Conservation (phyloP, 1,140 invertebrate genomes). For the Oreohelix idahoensis region DNA sequence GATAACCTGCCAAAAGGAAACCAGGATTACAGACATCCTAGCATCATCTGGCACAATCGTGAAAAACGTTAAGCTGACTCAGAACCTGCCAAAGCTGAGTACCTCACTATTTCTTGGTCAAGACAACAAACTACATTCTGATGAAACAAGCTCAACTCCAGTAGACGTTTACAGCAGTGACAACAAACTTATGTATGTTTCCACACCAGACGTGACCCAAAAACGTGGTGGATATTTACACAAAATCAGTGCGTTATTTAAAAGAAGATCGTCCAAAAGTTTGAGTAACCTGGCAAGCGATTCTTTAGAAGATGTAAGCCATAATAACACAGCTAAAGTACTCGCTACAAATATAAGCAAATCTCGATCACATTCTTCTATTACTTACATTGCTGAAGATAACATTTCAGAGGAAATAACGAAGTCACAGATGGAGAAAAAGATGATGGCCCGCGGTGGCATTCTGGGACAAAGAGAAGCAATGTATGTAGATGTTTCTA, state of each 20-base stretch:
- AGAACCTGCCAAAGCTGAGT: neutral
- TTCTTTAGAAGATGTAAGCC: neutral
- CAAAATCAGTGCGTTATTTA: conserved; percentile 1
- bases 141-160: neutral
- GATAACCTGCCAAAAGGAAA: neutral
- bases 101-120: neutral
- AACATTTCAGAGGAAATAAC: neutral
- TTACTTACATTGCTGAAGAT: neutral
- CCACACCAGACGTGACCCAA: neutral
- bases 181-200: neutral
- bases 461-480: neutral
- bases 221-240: neutral
- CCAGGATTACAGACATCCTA: neutral
- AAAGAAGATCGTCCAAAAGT: neutral
- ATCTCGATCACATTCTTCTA: neutral
- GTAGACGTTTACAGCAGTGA: neutral
- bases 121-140: neutral
- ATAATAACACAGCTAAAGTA: neutral
- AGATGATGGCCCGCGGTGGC: neutral
- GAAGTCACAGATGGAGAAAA: neutral
- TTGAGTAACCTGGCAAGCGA: neutral
- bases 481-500: neutral
- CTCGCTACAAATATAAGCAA: neutral
- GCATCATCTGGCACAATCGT: neutral
- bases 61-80: neutral